Conservation (phyloP, 2,113 vertebrate species). For the Catharus minimus region DNA sequence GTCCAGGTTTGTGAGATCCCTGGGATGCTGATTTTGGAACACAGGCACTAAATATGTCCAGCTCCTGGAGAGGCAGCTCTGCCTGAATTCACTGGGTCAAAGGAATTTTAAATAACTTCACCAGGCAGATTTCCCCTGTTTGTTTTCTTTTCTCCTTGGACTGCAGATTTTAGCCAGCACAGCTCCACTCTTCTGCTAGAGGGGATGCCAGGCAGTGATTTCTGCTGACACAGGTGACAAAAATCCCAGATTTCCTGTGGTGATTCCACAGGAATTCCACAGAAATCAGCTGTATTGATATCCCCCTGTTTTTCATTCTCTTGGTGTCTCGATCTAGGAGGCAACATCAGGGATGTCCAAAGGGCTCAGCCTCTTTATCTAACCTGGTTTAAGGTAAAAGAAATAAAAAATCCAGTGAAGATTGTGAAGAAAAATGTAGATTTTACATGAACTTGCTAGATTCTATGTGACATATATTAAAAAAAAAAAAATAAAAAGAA, state of each 20-base stretch:
- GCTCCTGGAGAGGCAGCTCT: not conserved
- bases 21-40: not conserved
- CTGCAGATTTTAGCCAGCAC: not conserved
- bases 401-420: not conserved
- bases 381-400: not conserved
- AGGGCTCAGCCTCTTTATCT: not conserved
- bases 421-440: not conserved
- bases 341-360: not conserved
- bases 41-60: not conserved
- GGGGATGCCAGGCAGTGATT: not conserved
- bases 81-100: not conserved
- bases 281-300: not conserved
- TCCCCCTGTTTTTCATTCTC: not conserved
- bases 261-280: not conserved
- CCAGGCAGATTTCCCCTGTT: not conserved
- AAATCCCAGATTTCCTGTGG: not conserved
- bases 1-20: rapidly evolving
- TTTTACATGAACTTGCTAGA: not conserved
- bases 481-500: not conserved
- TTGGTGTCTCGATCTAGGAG: rapidly evolving
- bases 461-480: not conserved
- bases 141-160: not conserved
- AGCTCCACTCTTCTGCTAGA: not conserved
- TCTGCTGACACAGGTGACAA: not conserved
- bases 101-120: not conserved